A percentile compares a stretch with the other conserved stretches of the same genome.
Evolutionary conservation across 2,797 vertebrate genomes (phyloP).

Genomic region (Paedocypris micromegethes): DNA sequence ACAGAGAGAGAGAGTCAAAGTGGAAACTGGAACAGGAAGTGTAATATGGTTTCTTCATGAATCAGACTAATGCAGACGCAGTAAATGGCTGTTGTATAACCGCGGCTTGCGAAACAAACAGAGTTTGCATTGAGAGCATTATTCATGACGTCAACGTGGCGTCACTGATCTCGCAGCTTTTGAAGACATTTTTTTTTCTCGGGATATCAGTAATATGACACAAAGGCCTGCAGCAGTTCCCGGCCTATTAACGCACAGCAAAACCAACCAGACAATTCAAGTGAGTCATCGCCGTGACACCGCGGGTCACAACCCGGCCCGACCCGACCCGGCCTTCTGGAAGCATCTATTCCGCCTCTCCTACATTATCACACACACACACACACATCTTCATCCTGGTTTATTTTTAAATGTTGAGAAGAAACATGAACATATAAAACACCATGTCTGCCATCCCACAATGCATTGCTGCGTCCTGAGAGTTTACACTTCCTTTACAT

Average conservation of each 20-base stretch:
- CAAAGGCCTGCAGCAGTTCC: neutral
- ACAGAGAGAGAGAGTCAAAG: conserved; percentile 1
- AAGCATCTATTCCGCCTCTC: neutral
- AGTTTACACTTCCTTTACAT: too few species aligned
- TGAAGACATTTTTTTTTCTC: conserved; percentile 1
- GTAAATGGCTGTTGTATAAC: neutral
- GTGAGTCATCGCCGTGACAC: conserved; percentile 15
- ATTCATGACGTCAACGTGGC: conserved; percentile 15
- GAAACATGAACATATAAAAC: conserved; percentile 16
- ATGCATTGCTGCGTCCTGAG: conserved; percentile 41
- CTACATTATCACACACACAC: neutral
- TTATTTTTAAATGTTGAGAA: too few species aligned
- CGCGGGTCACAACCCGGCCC: neutral
- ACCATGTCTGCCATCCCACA: conserved; percentile 28
- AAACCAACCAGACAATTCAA: conserved; percentile 4
- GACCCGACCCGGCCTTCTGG: neutral
- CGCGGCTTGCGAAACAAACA: neutral
- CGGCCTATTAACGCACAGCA: conserved; percentile 16
- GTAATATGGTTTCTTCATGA: conserved; percentile 7
- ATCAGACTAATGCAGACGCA: neutral
- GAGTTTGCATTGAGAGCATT: conserved; percentile 2
- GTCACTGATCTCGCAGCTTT: conserved; percentile 1
- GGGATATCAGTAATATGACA: conserved; percentile 1
- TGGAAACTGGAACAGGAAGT: neutral
- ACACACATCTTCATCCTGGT: too few species aligned